phyloP scores from a whole-genome alignment of 2,888 invertebrate genomes.

The Chesias legatella region DNA sequence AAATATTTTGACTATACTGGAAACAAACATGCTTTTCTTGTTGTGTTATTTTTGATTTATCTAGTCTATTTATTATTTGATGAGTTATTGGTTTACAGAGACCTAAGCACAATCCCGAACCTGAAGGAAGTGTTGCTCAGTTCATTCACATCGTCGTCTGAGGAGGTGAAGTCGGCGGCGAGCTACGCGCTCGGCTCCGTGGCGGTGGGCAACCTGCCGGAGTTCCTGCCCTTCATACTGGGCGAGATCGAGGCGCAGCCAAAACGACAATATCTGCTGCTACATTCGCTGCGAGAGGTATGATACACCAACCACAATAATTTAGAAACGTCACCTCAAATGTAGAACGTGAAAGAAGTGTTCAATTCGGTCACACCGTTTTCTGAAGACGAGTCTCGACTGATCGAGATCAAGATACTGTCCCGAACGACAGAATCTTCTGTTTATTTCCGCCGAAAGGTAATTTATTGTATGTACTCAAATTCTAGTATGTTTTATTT shows the following conservation, averaged over 20 bases:
- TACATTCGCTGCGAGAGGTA: constrained; percentile 98
- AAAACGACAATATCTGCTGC: constrained; percentile 95
- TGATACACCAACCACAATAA: too few relatives aligned
- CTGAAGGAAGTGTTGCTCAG: constrained; percentile 89
- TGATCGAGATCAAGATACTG: too few relatives aligned
- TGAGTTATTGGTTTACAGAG: constrained; percentile 65
- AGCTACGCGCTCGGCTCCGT: constrained; percentile 98
- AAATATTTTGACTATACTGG: too few relatives aligned
- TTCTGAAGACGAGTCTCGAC: too few relatives aligned
- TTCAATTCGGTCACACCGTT: too few relatives aligned
- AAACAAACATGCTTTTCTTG: too few relatives aligned
- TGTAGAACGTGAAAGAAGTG: too few relatives aligned
- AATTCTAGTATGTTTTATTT: too few relatives aligned
- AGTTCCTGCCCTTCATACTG: constrained; percentile 96
- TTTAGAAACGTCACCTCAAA: too few relatives aligned
- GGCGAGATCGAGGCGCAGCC: constrained; percentile 96
- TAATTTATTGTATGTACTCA: too few relatives aligned
- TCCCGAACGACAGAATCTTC: too few relatives aligned
- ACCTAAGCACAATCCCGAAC: constrained; percentile 87
- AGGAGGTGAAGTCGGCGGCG: constrained; percentile 98
- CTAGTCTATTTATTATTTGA: background rate
- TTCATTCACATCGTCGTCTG: constrained; percentile 94
- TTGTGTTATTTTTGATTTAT: background rate
- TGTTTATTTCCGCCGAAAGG: too few relatives aligned
- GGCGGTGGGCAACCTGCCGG: constrained; percentile 95